Base-by-base conservation (phyloP, 2,888 invertebrate genomes). In the Philaethria dido region DNA sequence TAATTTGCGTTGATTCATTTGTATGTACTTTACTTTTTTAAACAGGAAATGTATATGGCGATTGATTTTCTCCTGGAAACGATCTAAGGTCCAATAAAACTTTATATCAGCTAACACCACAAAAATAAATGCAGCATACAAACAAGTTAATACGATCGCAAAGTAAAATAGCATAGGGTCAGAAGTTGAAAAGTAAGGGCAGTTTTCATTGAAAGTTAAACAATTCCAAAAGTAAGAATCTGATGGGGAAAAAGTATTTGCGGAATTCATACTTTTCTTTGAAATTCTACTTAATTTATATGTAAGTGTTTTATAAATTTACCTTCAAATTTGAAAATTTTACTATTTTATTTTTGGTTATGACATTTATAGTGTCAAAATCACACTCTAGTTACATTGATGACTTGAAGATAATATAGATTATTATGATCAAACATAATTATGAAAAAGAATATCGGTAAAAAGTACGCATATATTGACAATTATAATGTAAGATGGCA, bases 141-240 rank as follows among this genome's bases (percentile, higher is more conserved):
- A 71, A 18, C 74, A 71, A 0, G 78, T 61, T 14, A 92, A 69
- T 8, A 80, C 79, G 2, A 84, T 22, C 2, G 82, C 86, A 47
- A 86, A 90, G 73, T 86, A 89, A 59, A 80, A 78, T 16, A 90
- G 62, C 39, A 85, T 86, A 2, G 87, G 81, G 71, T 89, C 86
- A 2, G 68, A 55, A 1, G 70, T 72, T 3, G 84, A 80, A 60
- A 82, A 79, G 66, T 89, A 85, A 2, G 85, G 83, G 64, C 90
- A 92, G 1, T 87, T 84, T 5, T 86, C 77, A 39, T 75, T 79
- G 0, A 87, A 71, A 5, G 83, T 87, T 50, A 91, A 22, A 52
- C 89, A 92, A 69, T 73, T 81, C 91, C 89, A 91, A 71, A 91
- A 86, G 69, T 85, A 87, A 14, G 88, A 85, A 22, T 77, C 72